phyloP scores from a whole-genome alignment of 2,888 invertebrate genomes.

The Pharmacophagus antenor region DNA sequence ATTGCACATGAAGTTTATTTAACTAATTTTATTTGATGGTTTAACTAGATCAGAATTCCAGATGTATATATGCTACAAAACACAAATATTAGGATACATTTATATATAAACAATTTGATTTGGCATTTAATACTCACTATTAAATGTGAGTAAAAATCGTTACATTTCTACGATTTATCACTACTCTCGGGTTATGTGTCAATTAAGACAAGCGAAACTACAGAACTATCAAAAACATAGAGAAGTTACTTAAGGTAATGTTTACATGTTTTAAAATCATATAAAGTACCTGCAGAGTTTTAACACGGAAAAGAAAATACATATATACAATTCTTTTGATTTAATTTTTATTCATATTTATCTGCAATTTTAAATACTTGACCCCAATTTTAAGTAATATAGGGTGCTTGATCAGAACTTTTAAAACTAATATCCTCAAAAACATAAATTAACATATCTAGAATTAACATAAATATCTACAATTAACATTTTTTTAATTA shows the following conservation, averaged over 20 bases:
- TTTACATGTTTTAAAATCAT: neutral
- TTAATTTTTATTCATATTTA: too few relatives aligned
- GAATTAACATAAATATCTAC: too few relatives aligned
- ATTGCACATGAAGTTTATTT: constrained; percentile 23
- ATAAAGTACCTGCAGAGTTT: neutral
- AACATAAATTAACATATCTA: too few relatives aligned
- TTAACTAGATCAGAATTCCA: neutral
- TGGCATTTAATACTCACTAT: constrained; percentile 9
- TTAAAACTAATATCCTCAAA: too few relatives aligned
- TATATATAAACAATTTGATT: constrained; percentile 9
- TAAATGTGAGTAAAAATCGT: constrained; percentile 12
- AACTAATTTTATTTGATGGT: constrained; percentile 13
- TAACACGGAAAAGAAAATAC: too few relatives aligned
- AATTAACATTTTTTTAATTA: too few relatives aligned
- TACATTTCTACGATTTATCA: constrained; percentile 22
- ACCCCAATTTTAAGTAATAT: too few relatives aligned
- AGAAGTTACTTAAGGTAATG: neutral
- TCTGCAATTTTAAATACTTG: too few relatives aligned
- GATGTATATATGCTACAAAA: constrained; percentile 1
- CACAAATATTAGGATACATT: constrained; percentile 6
- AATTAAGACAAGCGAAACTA: neutral
- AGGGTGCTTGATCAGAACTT: too few relatives aligned
- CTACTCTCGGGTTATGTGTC: constrained; percentile 5
- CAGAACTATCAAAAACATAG: neutral
- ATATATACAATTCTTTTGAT: neutral